These are phyloP conservation scores for Ophion ellenae DNA, from an alignment of 2,888 invertebrate genomes.

Conservation along the genomic window DNA sequence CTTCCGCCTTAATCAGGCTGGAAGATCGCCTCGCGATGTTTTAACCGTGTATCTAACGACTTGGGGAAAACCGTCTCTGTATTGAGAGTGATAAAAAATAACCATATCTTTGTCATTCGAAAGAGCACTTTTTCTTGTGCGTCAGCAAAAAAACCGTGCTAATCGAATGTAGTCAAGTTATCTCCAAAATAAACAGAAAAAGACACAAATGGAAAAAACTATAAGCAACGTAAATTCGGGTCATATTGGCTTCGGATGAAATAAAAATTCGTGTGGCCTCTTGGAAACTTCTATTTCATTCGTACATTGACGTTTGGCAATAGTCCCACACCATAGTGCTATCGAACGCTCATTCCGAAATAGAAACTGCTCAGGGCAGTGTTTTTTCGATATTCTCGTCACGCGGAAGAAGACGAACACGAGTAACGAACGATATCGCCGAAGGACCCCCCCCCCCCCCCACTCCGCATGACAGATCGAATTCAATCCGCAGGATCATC, in stretches of 20 bases:
- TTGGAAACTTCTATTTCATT: too few species aligned
- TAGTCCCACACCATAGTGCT: too few species aligned
- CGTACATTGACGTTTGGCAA: too few species aligned
- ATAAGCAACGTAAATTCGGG: too few species aligned
- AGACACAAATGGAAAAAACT: too few species aligned
- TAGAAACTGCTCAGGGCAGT: not conserved
- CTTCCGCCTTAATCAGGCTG: not conserved
- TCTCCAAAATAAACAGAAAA: too few species aligned
- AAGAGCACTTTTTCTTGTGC: not conserved
- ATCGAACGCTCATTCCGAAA: too few species aligned
- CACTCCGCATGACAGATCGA: conserved; percentile 21
- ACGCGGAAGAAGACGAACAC: not conserved
- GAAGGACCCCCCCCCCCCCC: not conserved
- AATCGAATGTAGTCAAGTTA: too few species aligned
- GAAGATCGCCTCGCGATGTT: not conserved
- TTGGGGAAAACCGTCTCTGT: conserved; percentile 23
- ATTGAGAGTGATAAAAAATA: not conserved
- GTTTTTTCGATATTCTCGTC: not conserved
- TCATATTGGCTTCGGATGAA: too few species aligned
- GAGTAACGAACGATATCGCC: conserved; percentile 11
- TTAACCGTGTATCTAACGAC: not conserved
- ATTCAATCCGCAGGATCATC: conserved; percentile 17
- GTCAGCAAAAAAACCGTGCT: too few species aligned
- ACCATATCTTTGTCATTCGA: not conserved
- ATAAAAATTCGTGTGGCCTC: too few species aligned